phyloP scores from a whole-genome alignment of 2,113 vertebrate genomes.

The Tupaia chinensis region DNA sequence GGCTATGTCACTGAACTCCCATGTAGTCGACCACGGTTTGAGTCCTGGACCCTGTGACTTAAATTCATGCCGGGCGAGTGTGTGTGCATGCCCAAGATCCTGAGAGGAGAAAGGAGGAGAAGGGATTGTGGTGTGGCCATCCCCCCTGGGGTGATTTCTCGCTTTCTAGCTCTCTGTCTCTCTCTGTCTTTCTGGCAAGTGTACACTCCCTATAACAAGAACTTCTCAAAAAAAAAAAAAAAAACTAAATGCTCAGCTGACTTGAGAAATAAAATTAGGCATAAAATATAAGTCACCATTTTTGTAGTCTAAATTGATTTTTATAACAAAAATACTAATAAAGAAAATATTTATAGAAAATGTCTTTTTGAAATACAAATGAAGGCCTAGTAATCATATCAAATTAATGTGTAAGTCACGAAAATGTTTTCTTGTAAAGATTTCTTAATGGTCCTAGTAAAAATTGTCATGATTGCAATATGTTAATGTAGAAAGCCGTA shows the following conservation, averaged over 20 bases:
- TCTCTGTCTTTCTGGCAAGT: no score
- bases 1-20: no score
- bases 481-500: not conserved
- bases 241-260: not conserved
- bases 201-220: no score
- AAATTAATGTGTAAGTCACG: conserved; percentile 27
- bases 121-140: no score
- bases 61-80: no score
- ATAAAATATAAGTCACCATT: conserved; percentile 41
- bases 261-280: conserved; percentile 48
- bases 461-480: not conserved
- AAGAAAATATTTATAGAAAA: conserved; percentile 32
- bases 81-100: no score
- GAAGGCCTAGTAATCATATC: not conserved
- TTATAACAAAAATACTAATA: not conserved
- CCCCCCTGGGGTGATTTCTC: no score
- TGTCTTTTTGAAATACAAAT: conserved; percentile 50
- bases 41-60: no score
- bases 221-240: no score
- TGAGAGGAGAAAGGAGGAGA: no score
- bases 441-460: not conserved
- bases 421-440: conserved; percentile 4
- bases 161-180: no score
- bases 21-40: no score
- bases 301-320: conserved; percentile 44